Percentiles rank a stretch among this genome's conserved stretches.
Conservation (phyloP, 30 jellyfish, hydroid and myxozoan species). For the Cassiopea xamachana region DNA sequence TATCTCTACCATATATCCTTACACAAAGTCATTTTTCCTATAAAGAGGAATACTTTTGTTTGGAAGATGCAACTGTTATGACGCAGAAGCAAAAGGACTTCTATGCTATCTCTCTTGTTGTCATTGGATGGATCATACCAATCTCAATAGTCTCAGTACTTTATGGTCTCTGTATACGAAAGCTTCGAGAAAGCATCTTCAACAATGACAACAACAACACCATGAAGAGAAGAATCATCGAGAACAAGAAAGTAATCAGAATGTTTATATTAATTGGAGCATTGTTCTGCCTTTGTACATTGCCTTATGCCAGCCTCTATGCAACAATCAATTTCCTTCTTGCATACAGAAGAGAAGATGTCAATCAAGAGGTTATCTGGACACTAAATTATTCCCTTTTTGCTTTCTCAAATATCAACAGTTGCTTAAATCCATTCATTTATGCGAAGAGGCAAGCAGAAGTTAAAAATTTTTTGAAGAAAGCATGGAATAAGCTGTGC, state of each 20-base stretch:
- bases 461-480: constrained; percentile 2
- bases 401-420: constrained; percentile 31
- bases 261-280: constrained; percentile 35
- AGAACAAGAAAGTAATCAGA: constrained; percentile 49
- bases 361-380: constrained; percentile 25
- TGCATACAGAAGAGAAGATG: constrained; percentile 21
- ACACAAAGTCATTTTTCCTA: not conserved
- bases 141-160: constrained; percentile 2
- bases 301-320: constrained; percentile 52
- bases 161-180: constrained; percentile 20
- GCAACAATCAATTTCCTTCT: constrained; percentile 20
- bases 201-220: constrained; percentile 1
- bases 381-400: constrained; percentile 47
- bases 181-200: constrained; percentile 15
- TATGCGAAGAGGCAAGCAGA: constrained; percentile 62
- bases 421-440: constrained; percentile 70
- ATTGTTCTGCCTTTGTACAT: constrained; percentile 34
- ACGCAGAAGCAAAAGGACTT: not conserved
- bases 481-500: constrained; percentile 2
- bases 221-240: constrained; percentile 1
- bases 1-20: constrained; percentile 44
- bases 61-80: constrained; percentile 12
- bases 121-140: constrained; percentile 58
- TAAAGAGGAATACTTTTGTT: not conserved
- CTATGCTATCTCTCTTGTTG: constrained; percentile 19